phyloP scores from a whole-genome alignment of 2,888 invertebrate species.

The Exephanes ischioxanthus region DNA sequence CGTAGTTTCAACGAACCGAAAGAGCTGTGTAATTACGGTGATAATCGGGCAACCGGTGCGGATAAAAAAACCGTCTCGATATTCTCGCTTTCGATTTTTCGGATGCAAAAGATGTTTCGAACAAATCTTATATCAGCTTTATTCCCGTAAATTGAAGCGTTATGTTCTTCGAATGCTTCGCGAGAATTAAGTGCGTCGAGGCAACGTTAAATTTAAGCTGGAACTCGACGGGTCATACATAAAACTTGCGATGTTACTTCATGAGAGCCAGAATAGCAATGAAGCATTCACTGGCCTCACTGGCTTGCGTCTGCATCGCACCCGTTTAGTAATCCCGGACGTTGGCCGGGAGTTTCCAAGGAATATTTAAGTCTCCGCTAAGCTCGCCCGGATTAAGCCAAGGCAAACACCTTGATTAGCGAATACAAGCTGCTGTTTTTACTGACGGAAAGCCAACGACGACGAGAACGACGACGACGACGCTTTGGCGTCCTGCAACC shows the following conservation, averaged over 20 bases:
- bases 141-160: too few species aligned
- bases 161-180: too few species aligned
- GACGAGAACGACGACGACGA: slow-evolving; percentile 21
- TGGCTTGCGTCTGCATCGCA: slow-evolving; percentile 59
- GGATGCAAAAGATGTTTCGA: too few species aligned
- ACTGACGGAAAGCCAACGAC: slow-evolving; percentile 12
- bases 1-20: too few species aligned
- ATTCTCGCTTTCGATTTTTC: too few species aligned
- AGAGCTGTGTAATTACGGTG: too few species aligned
- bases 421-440: slow-evolving; percentile 79
- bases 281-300: background rate
- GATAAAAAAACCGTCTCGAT: too few species aligned
- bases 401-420: slow-evolving; percentile 83
- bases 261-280: background rate
- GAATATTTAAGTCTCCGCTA: slow-evolving; percentile 84
- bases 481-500: slow-evolving; percentile 35
- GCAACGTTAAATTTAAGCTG: background rate
- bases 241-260: background rate
- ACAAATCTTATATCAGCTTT: too few species aligned
- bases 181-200: background rate
- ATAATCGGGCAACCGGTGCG: too few species aligned
- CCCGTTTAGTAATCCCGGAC: slow-evolving; percentile 82
- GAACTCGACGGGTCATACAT: background rate
- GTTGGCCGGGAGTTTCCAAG: slow-evolving; percentile 83
- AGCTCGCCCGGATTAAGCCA: slow-evolving; percentile 82